Evolutionary conservation across 1,140 invertebrate species (phyloP).

Genomic region (Magallana gigas): DNA sequence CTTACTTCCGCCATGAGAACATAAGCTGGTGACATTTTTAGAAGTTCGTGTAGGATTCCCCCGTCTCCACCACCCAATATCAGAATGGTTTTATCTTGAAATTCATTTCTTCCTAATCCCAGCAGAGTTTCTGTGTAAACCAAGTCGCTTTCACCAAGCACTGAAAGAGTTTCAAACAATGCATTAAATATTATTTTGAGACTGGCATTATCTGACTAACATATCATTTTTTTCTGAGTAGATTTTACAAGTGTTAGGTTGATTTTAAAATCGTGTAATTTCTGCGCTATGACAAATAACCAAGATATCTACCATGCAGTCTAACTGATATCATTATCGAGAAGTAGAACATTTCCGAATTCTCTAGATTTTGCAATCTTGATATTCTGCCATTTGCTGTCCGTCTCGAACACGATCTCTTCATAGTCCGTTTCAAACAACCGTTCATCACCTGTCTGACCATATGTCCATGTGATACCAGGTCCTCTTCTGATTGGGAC

Average conservation of each 20-base stretch:
- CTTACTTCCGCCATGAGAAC: conserved; percentile 92
- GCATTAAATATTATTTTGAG: too few relatives aligned
- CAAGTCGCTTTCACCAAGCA: conserved; percentile 94
- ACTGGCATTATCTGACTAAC: too few relatives aligned
- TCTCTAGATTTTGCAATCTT: conserved; percentile 33
- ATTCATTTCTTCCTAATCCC: conserved; percentile 88
- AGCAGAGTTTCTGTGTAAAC: conserved; percentile 95
- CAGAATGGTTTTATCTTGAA: conserved; percentile 92
- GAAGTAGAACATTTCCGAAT: conserved; percentile 25
- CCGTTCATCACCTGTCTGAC: conserved; percentile 11
- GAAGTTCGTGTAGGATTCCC: conserved; percentile 91
- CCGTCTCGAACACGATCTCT: neutral
- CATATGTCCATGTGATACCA: conserved; percentile 35
- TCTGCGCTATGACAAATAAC: too few relatives aligned
- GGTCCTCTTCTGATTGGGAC: conserved; percentile 34
- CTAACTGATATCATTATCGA: conserved; percentile 45
- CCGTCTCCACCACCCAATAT: conserved; percentile 96
- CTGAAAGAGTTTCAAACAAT: conserved; percentile 79
- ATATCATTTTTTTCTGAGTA: too few relatives aligned
- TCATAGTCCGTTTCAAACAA: conserved; percentile 7
- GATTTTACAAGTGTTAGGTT: too few relatives aligned
- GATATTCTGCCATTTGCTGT: conserved; percentile 37
- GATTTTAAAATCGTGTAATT: too few relatives aligned
- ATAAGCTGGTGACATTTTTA: conserved; percentile 93
- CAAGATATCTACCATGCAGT: too few relatives aligned